Evolutionary conservation across 1,140 invertebrate species (phyloP).

Genomic region (Patella vulgata): DNA sequence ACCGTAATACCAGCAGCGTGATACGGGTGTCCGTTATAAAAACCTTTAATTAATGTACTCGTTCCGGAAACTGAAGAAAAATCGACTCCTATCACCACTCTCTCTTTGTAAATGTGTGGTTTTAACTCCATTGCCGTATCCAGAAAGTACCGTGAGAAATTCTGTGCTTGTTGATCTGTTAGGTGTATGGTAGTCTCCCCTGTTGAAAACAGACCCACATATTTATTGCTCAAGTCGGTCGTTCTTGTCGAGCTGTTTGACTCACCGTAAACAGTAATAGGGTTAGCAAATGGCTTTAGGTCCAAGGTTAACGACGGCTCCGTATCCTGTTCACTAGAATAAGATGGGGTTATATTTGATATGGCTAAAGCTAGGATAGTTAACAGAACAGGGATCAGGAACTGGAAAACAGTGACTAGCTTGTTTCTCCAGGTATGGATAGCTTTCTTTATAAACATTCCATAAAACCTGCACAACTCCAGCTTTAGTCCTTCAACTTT

Average conservation of each 20-base stretch:
- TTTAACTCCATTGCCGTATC: constrained; percentile 30
- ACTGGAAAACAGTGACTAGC: constrained; percentile 52
- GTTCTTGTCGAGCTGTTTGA: not conserved
- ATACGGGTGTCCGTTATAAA: constrained; percentile 72
- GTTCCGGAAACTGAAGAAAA: constrained; percentile 18
- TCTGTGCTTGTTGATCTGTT: not conserved
- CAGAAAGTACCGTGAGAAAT: constrained; percentile 25
- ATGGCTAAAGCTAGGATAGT: constrained; percentile 59
- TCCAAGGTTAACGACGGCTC: constrained; percentile 52
- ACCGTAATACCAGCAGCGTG: constrained; percentile 76
- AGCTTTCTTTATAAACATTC: constrained; percentile 64
- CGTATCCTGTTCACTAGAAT: constrained; percentile 45
- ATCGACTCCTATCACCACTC: constrained; percentile 37
- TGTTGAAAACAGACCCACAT: constrained; percentile 14
- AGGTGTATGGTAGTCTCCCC: not conserved
- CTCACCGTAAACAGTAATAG: constrained; percentile 24
- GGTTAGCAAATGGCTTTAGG: constrained; percentile 30
- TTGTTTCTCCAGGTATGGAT: constrained; percentile 62
- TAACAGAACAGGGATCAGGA: constrained; percentile 62
- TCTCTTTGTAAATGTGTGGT: constrained; percentile 41
- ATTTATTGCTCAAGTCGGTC: constrained; percentile 7
- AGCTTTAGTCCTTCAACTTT: constrained; percentile 41
- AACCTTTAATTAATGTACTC: constrained; percentile 25
- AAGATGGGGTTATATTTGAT: constrained; percentile 31
- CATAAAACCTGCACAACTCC: constrained; percentile 57